phyloP scores from a whole-genome alignment of 2,888 invertebrate genomes.

The Sisyra terminalis region DNA sequence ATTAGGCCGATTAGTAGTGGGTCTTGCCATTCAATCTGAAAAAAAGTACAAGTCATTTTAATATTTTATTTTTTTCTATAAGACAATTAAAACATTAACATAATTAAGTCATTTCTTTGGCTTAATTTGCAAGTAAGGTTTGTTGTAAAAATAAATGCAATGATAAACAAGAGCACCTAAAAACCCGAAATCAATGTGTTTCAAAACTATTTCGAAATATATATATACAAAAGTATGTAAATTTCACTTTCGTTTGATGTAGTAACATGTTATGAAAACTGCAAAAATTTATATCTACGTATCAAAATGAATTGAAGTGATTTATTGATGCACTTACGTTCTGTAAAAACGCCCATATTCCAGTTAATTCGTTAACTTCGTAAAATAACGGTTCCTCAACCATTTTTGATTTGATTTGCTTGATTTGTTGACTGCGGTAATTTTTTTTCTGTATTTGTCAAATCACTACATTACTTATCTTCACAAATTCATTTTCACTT shows the following conservation, averaged over 20 bases:
- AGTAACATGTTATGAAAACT: neutral
- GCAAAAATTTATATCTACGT: slow-evolving; percentile 3
- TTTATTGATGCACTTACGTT: slow-evolving; percentile 42
- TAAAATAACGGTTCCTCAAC: slow-evolving; percentile 38
- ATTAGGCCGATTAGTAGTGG: slow-evolving; percentile 70
- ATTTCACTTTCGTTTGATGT: neutral
- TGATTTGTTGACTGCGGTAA: too few species aligned
- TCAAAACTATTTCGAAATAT: neutral
- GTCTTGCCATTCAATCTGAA: slow-evolving; percentile 78
- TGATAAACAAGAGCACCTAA: neutral
- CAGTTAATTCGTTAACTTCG: slow-evolving; percentile 57
- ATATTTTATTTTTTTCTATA: too few species aligned
- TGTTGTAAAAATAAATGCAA: too few species aligned
- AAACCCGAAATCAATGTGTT: neutral
- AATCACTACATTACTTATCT: too few species aligned
- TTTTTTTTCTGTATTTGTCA: too few species aligned
- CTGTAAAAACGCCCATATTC: slow-evolving; percentile 59
- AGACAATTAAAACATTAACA: neutral
- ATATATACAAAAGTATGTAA: neutral
- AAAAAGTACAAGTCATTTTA: slow-evolving; percentile 9
- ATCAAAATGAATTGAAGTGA: slow-evolving; percentile 9
- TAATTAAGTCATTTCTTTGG: neutral
- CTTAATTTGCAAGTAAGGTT: too few species aligned
- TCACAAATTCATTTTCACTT: too few species aligned
- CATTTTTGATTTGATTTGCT: too few species aligned